Evolutionary conservation across 2,888 invertebrate genomes (phyloP), one percentile per base, ranked within the genome.

Genomic region (Odontocolon sp.): DNA sequence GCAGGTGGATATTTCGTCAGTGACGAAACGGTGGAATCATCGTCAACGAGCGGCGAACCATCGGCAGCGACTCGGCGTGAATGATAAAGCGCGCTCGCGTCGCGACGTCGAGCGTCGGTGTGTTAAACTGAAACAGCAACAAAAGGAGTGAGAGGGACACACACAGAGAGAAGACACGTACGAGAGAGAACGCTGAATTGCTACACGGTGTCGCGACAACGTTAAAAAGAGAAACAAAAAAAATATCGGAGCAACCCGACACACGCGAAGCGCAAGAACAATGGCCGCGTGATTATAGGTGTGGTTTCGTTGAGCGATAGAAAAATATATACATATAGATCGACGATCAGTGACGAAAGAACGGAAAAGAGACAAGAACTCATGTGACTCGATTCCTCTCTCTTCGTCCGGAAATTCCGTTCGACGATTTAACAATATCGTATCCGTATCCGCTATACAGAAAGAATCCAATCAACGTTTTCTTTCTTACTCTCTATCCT

Each of bases 201-300:
- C 6, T 28, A 9, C 61, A 61, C 42, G 52, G 33, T 63, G 63
- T 63, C 42, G 31, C 31, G 45, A 23, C 36, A 16, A 38, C 31
- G 16, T 16, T 16, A 52, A 52, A 40, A 40, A 42, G 21, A 36
- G 8, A 54, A 40, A n/a, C 16, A 31, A 42, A n/a, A 40, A 33
- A 61, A 54, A 26, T 40, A 66, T 54, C n/a, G n/a, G n/a, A n/a
- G n/a, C n/a, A n/a, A n/a, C n/a, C n/a, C 61, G 33, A 54, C 42
- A 45, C 8, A 54, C 52, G 59, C 36, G 59, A 23, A 40, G 42
- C 45, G 36, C 42, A 56, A 45, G 67, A 76, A 73, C 69, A 76
- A 76, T 76, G 76, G 76, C 72, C 57, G 66, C 52, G 66, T 63
- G 63, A 73, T 56, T 54, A 54, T 75, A 76, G 73, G 73, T 73